Conservation (phyloP, 2,113 vertebrate genomes). For the Nettapus auritus region DNA sequence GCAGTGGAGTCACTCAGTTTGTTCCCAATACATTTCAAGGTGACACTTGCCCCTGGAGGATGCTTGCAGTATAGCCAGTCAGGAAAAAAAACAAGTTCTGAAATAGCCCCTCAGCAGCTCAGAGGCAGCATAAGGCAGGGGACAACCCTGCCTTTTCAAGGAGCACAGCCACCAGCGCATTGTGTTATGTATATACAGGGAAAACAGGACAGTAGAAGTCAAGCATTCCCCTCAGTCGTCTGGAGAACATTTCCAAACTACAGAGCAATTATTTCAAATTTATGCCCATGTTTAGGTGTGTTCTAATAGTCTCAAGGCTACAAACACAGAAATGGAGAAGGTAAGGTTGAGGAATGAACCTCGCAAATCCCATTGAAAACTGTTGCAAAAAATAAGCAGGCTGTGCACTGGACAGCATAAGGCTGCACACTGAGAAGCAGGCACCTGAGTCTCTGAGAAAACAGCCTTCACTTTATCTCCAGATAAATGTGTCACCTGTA, state of each 20-base stretch:
- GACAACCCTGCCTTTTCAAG: not conserved
- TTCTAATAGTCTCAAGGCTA: not conserved
- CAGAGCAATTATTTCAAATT: not conserved
- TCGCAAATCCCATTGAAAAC: not conserved
- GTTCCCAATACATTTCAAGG: not conserved
- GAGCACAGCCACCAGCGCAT: not conserved
- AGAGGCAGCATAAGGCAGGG: not conserved
- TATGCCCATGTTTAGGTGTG: not conserved
- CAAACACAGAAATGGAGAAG: not conserved
- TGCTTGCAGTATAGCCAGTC: not conserved
- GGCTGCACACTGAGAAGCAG: not conserved
- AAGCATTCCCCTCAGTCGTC: not conserved
- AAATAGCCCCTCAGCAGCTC: not conserved
- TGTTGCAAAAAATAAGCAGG: not conserved
- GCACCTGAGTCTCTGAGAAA: not conserved
- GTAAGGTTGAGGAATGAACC: not conserved
- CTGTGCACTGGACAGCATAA: not conserved
- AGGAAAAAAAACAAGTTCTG: not conserved
- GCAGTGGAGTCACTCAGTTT: not conserved
- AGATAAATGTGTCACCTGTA: not conserved
- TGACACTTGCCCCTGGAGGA: not conserved
- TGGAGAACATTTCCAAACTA: not conserved
- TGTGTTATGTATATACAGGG: rapidly evolving
- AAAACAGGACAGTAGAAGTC: not conserved
- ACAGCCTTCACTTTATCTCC: not conserved